Evolutionary conservation across 2,888 invertebrate genomes (phyloP).

Genomic region (Acronicta leporina): DNA sequence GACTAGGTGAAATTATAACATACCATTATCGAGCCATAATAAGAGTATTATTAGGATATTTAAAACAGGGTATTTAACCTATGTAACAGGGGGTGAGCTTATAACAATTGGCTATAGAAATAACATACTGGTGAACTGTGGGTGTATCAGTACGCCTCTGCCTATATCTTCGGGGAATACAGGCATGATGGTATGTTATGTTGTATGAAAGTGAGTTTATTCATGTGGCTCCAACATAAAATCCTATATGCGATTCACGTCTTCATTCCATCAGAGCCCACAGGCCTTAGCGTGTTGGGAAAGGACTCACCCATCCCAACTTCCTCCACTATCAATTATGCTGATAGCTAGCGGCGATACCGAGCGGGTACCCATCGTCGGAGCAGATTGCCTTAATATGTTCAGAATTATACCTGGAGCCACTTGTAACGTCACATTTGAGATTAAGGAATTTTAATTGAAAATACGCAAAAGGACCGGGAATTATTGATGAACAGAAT

Average conservation of each 20-base stretch:
- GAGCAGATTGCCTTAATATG: conserved; percentile 65
- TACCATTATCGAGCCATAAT: too few species aligned
- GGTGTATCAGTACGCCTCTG: too few species aligned
- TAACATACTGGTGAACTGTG: too few species aligned
- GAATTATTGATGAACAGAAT: neutral
- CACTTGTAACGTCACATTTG: conserved; percentile 38
- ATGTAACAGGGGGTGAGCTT: too few species aligned
- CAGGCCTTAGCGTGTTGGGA: conserved; percentile 16
- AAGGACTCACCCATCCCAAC: conserved; percentile 12
- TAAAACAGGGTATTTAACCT: too few species aligned
- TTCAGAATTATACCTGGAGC: conserved; percentile 46
- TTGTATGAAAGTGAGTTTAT: too few species aligned
- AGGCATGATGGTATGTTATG: too few species aligned
- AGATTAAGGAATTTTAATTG: conserved; percentile 41
- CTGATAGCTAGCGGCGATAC: conserved; percentile 55
- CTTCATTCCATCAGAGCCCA: conserved; percentile 7
- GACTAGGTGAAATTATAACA: too few species aligned
- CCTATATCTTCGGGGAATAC: too few species aligned
- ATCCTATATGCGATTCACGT: conserved; percentile 5
- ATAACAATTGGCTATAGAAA: too few species aligned
- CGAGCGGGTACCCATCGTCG: conserved; percentile 42
- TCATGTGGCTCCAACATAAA: neutral
- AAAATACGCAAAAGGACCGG: conserved; percentile 8
- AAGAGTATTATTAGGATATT: too few species aligned
- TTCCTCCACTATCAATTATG: conserved; percentile 49